Base-by-base conservation (phyloP, 2,797 vertebrate species). In the Phrynocephalus guinanensis region DNA sequence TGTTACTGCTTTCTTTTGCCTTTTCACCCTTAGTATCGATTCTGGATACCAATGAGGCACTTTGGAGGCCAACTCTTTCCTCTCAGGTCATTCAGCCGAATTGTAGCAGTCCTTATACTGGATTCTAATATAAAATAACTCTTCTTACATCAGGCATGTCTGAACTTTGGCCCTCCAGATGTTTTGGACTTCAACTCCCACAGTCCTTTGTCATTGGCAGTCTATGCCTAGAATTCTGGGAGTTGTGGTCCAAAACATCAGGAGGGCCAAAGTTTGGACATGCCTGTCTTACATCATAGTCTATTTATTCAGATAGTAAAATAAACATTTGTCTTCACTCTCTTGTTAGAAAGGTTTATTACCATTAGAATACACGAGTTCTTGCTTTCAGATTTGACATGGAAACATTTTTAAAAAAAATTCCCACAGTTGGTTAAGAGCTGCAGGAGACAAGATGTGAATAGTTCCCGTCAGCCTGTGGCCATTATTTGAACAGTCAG, bases 331-430 rank as follows among this genome's bases (percentile, higher is more conserved):
- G 6, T 18, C 18, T 18, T 16, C 68, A 70, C 26, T 11, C 68
- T 13, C n/a, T 44, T 44, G 24, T 11, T 70, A 73, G 15, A 20
- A 73, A 56, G 38, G 38, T 44, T 44, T 44, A 44, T 5, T 44
- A 44, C 38, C 38, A 44, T 44, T 44, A 44, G 38, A 44, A 44
- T 44, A 44, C 38, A 38, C 1, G 38, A 85, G 78, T 18, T 38
- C 78, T 85, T 52, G 63, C 44, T 68, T 78, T 85, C 28, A 78
- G 75, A 79, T 79, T 78, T 79, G 60, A 85, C 44, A 28, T 52
- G 66, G 66, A 71, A 77, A 79, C 24, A 11, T 85, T 44, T 44
- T 44, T 44, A 2, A 2, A 44, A 38, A 44, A 44, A 44, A 44
- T 44, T 44, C 38, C 38, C 10, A 7, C 13, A 15, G 48, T 33